Percentiles rank a stretch among this genome's conserved stretches.
phyloP scores from a whole-genome alignment of 2,888 invertebrate species.

The Nemapogon koenigi region DNA sequence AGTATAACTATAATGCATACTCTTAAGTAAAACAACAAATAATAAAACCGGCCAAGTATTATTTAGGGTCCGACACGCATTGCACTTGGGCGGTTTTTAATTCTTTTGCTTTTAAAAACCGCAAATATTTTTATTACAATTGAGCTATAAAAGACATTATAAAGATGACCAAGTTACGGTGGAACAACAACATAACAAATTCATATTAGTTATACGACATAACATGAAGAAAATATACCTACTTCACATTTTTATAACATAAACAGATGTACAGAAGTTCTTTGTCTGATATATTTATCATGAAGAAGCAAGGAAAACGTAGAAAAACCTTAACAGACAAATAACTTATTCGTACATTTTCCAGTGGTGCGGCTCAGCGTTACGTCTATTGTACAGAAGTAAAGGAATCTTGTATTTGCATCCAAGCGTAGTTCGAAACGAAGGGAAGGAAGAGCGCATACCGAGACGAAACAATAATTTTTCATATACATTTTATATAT shows the following conservation, averaged over 20 bases:
- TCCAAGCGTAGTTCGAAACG: constrained; percentile 35
- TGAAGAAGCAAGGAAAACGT: background rate
- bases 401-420: constrained; percentile 51
- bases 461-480: constrained; percentile 43
- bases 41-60: no score
- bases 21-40: no score
- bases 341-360: constrained; percentile 50
- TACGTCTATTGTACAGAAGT: constrained; percentile 41
- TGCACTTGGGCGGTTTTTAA: no score
- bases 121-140: no score
- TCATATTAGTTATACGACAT: no score
- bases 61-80: no score
- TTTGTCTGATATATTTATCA: constrained; percentile 6
- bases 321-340: constrained; percentile 28
- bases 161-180: no score
- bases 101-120: no score
- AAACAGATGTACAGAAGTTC: no score
- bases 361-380: constrained; percentile 38
- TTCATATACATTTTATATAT: constrained; percentile 44
- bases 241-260: background rate
- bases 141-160: no score
- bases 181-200: no score
- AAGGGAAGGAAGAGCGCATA: constrained; percentile 20
- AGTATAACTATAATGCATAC: no score
- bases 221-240: constrained; percentile 5